Evolutionary conservation across 2,113 vertebrate genomes (phyloP).

Genomic region (Halichoeres trimaculatus): DNA sequence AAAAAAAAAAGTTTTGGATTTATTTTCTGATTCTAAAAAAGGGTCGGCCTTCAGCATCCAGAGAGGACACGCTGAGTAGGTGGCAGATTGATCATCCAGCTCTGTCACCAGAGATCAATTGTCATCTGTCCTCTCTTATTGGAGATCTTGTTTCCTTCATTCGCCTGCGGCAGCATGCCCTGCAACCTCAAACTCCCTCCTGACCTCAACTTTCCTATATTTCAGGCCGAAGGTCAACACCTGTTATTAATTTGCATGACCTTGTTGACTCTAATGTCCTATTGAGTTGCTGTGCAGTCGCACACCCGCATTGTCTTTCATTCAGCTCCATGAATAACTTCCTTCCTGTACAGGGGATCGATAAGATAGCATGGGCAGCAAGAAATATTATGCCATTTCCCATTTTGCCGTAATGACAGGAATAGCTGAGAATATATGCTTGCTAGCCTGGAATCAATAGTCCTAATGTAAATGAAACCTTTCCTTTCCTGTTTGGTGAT

Average conservation of each 20-base stretch:
- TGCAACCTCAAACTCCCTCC: slow-evolving; percentile 38
- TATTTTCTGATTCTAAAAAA: slow-evolving; percentile 23
- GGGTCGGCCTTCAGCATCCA: slow-evolving; percentile 34
- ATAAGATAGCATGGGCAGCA: slow-evolving; percentile 54
- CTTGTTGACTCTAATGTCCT: slow-evolving; percentile 59
- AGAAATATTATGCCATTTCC: slow-evolving; percentile 70
- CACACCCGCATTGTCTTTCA: slow-evolving; percentile 75
- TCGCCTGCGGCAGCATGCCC: slow-evolving; percentile 26
- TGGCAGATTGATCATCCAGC: slow-evolving; percentile 56
- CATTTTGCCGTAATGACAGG: slow-evolving; percentile 41
- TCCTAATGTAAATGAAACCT: slow-evolving; percentile 59
- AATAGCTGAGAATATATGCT: slow-evolving; percentile 50
- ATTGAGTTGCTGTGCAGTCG: slow-evolving; percentile 33
- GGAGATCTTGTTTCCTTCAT: slow-evolving; percentile 62
- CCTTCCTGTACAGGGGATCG: slow-evolving; percentile 69
- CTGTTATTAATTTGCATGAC: slow-evolving; percentile 69
- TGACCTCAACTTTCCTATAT: slow-evolving; percentile 59
- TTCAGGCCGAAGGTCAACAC: slow-evolving; percentile 59
- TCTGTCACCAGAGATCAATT: slow-evolving; percentile 63
- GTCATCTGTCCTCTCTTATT: slow-evolving; percentile 39
- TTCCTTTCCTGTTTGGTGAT: slow-evolving; percentile 41
- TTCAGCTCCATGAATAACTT: slow-evolving; percentile 67
- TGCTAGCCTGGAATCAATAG: slow-evolving; percentile 60
- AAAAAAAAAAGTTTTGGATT: slow-evolving; percentile 8
- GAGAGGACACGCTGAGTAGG: slow-evolving; percentile 7